A percentile compares a stretch with the other conserved stretches of the same genome.
phyloP scores from a whole-genome alignment of 2,888 invertebrate species.

The Melipona beecheii region DNA sequence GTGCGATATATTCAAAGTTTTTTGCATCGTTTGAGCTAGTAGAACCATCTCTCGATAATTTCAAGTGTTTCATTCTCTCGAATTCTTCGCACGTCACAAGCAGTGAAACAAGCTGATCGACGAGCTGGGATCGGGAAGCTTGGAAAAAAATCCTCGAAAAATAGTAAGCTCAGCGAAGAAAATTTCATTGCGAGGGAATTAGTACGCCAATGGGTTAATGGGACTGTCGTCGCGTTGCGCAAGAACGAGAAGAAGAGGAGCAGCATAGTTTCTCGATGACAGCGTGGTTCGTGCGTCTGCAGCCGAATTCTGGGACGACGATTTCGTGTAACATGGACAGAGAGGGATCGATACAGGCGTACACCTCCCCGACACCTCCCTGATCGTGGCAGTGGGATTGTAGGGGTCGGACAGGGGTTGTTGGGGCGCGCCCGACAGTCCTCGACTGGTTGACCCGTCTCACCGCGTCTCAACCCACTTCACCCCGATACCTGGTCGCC shows the following conservation, averaged over 20 bases:
- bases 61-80: background rate
- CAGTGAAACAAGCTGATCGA: background rate
- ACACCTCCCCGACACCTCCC: slow-evolving; percentile 64
- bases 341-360: slow-evolving; percentile 79
- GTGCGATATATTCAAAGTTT: accelerated
- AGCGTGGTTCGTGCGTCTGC: slow-evolving; percentile 24
- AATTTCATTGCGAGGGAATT: too few species aligned
- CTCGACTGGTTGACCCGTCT: slow-evolving; percentile 75
- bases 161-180: background rate
- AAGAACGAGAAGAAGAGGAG: background rate
- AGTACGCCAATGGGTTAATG: background rate
- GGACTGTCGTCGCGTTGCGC: slow-evolving; percentile 2
- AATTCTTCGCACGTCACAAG: background rate
- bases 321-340: slow-evolving; percentile 78
- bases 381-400: slow-evolving; percentile 46
- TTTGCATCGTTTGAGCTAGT: accelerated
- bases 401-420: slow-evolving; percentile 70
- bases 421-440: slow-evolving; percentile 73
- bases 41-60: background rate
- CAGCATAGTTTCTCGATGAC: slow-evolving; percentile 1
- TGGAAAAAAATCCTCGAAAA: background rate
- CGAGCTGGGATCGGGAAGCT: too few species aligned
- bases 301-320: slow-evolving; percentile 51
- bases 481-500: slow-evolving; percentile 53
- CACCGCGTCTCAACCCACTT: slow-evolving; percentile 69